Conservation (phyloP, 2,888 invertebrate species). For the Rhaphigaster nebulosa region DNA sequence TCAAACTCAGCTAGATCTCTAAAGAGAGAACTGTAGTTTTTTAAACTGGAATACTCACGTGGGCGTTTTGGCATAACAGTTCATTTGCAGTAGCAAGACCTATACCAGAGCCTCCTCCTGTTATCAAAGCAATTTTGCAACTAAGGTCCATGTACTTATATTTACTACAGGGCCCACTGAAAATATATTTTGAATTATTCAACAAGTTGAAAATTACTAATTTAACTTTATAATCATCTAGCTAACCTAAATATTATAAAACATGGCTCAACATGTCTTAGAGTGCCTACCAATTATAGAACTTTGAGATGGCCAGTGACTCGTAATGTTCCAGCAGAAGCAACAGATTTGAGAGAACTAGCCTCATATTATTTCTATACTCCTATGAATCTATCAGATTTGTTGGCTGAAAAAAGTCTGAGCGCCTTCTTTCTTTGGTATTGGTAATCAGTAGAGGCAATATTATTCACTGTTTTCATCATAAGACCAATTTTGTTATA, state of each 20-base stretch:
- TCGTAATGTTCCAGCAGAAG: background rate
- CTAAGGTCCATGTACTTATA: conserved; percentile 65
- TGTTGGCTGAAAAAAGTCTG: background rate
- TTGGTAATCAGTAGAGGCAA: no score
- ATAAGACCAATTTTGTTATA: no score
- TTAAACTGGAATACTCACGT: conserved; percentile 62
- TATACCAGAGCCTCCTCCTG: conserved; percentile 66
- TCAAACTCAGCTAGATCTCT: background rate
- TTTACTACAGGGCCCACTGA: conserved; percentile 60
- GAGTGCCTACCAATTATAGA: no score
- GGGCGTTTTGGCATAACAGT: conserved; percentile 66
- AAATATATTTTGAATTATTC: background rate
- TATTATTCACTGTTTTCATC: no score
- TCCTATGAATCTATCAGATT: background rate
- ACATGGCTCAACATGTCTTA: no score
- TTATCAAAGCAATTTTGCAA: conserved; percentile 67
- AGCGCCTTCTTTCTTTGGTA: no score
- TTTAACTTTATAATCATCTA: background rate
- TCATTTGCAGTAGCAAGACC: conserved; percentile 66
- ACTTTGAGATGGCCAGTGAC: background rate
- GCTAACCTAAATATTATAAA: background rate
- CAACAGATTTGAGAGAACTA: background rate
- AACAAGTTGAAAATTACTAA: background rate
- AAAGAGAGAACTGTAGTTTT: background rate
- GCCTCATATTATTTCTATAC: background rate